Base-by-base conservation (phyloP, 2,888 invertebrate species). In the Petrophora chlorosata region DNA sequence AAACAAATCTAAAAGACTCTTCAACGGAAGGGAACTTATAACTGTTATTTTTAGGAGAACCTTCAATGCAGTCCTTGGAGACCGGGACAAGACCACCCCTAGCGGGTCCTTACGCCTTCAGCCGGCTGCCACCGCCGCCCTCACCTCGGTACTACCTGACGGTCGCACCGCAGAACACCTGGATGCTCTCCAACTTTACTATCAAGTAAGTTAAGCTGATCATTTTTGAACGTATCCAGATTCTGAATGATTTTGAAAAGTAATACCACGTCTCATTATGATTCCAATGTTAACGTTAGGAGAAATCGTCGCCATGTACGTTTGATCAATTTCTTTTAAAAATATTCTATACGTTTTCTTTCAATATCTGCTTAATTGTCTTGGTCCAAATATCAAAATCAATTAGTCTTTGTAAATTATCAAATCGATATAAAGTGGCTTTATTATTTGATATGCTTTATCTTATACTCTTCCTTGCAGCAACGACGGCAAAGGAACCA, bases 81-180 rank as follows among this genome's bases (percentile, higher is more conserved):
- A 90, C 92, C 0, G 93, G 93, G 33, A 94, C 94, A 0, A 90
- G 96, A 59, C 95, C 96, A 8, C 96, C 97, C 8, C 85, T 95
- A 64, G 97, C 96, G 10, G 97, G 97, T 16, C 97, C 97, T 17
- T 97, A 96, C 79, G 97, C 97, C 45, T 97, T 97, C 91, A 97
- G 97, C 69, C 92, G 96, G 45, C 93, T 97, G 61, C 97, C 97
- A 22, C 92, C 94, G 59, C 96, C 96, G 19, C 94, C 94, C 36
- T 93, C 94, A 67, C 97, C 97, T 26, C 93, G 96, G 56, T 94
- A 96, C 69, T 95, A 95, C 86, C 92, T 96, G 61, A 93, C 94
- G 71, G 91, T 94, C 70, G 89, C 94, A 56, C 93, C 95, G 28
- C 92, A 92, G 25, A 91, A 93, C 46, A 96, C 97, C 28, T 97